phyloP scores from a whole-genome alignment of 2,888 invertebrate species.

The Sesia apiformis region DNA sequence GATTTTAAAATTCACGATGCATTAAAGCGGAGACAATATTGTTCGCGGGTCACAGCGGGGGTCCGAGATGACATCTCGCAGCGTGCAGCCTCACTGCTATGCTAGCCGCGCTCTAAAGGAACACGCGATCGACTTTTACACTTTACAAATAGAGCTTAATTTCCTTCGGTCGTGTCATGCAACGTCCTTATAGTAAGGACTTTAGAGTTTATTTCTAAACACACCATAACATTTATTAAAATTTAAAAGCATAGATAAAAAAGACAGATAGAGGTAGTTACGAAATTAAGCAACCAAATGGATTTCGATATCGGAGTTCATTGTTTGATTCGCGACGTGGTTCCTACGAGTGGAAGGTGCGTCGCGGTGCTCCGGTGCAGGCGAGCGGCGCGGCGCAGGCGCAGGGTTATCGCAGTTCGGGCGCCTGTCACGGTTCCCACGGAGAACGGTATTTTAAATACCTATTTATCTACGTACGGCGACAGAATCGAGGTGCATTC shows the following conservation, averaged over 20 bases:
- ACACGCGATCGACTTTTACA: constrained; percentile 17
- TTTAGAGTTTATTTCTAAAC: constrained; percentile 40
- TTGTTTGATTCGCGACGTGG: constrained; percentile 57
- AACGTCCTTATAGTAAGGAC: constrained; percentile 23
- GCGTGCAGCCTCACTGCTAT: constrained; percentile 59
- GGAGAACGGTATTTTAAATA: constrained; percentile 69
- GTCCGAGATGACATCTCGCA: constrained; percentile 70
- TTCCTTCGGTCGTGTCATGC: constrained; percentile 13
- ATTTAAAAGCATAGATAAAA: constrained; percentile 63
- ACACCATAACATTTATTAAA: constrained; percentile 45
- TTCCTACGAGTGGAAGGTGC: constrained; percentile 16
- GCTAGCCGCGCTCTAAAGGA: constrained; percentile 25
- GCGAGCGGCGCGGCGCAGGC: constrained; percentile 37
- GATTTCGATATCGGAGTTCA: constrained; percentile 57
- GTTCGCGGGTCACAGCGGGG: constrained; percentile 66
- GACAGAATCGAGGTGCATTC: constrained; percentile 64
- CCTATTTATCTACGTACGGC: constrained; percentile 65
- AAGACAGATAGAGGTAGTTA: constrained; percentile 54
- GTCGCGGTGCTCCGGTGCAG: constrained; percentile 20
- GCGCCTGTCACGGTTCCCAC: constrained; percentile 69
- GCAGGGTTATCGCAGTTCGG: constrained; percentile 48
- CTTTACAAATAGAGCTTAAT: constrained; percentile 21
- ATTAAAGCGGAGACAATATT: constrained; percentile 69
- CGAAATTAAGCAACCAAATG: constrained; percentile 65
- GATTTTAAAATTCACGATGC: constrained; percentile 66